Conservation (phyloP, 2,888 invertebrate species). For the Germaria angustata region DNA sequence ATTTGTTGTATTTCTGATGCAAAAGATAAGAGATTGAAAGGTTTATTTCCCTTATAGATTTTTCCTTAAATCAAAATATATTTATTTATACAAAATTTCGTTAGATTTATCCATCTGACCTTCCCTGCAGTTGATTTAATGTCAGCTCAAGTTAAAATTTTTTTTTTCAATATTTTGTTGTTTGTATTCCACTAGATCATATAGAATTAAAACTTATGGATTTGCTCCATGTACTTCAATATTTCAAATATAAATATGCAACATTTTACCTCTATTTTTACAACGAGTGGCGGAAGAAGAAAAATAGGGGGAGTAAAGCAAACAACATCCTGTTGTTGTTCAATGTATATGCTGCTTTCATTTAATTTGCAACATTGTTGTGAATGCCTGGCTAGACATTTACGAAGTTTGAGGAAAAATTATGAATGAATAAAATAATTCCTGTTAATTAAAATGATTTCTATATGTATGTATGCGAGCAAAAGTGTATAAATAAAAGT, state of each 20-base stretch:
- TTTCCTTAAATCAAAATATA: no score
- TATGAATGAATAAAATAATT: slow-evolving; percentile 48
- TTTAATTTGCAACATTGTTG: slow-evolving; percentile 65
- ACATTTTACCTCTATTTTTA: slow-evolving; percentile 36
- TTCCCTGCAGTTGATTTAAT: slow-evolving; percentile 39
- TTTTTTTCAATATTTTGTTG: background rate
- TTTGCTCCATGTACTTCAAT: slow-evolving; percentile 27
- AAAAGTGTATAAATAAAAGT: background rate
- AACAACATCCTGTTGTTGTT: slow-evolving; percentile 17
- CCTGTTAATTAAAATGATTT: slow-evolving; percentile 52
- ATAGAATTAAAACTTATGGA: slow-evolving; percentile 13
- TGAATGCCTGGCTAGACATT: slow-evolving; percentile 64
- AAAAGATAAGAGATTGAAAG: no score
- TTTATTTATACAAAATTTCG: background rate
- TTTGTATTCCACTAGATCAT: slow-evolving; percentile 20
- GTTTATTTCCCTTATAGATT: no score
- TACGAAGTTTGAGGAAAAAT: slow-evolving; percentile 62
- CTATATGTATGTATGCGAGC: background rate
- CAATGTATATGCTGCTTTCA: slow-evolving; percentile 43
- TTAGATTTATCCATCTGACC: background rate
- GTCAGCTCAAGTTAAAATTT: slow-evolving; percentile 46
- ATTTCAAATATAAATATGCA: slow-evolving; percentile 56
- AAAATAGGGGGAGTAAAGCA: background rate
- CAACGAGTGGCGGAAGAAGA: background rate
- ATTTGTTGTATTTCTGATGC: no score